Evolutionary conservation across 92 coral and sea anemone species (phyloP), one percentile per base, ranked within the genome.

Genomic region (Epizoanthus scotinus): DNA sequence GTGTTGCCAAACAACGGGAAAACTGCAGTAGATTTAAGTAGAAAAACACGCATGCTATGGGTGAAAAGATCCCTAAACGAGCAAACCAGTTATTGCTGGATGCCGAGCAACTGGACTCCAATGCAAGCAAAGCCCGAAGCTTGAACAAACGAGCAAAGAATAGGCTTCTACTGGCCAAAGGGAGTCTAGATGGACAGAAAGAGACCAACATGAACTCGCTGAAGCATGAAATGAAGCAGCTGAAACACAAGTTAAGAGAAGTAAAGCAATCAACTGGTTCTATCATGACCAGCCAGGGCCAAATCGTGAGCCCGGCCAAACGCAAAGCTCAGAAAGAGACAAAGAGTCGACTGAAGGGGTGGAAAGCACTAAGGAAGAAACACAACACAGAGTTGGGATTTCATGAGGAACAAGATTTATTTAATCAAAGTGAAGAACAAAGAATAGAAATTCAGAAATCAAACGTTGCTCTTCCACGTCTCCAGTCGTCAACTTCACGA

Each of bases 191-290:
- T 14, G 94, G 82, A 0, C 92, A 93, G 21, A 83, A 88, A 55
- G 69, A 67, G 49, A 70, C 88, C 19, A 85, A 93, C 57, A 67
- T 93, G 50, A 84, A 85, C 68, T 87, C 97, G 34, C 79, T 90
- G 28, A 73, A 89, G 86, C 88, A 93, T 78, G 99, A 96, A 74
- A 96, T 96, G 93, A 79, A 83, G 63, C 84, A 88, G 60, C 71
- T 96, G 25, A 86, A 89, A 73, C 89, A 87, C 83, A 91, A 96
- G 78, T 77, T 96, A 20, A 71, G 80, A 21, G 98, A 86, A 24
- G 94, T 96, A 21, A 84, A 90, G 85, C 92, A 96, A 71, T 85
- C 93, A 15, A 86, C 96, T 31, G 98, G 94, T 12, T 85, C 88
- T 26, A 64, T 87, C 20, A 60, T 53, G 24, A n/a, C 26, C 22